phyloP scores from a whole-genome alignment of 2,888 invertebrate species.

The Frankliniella fusca region DNA sequence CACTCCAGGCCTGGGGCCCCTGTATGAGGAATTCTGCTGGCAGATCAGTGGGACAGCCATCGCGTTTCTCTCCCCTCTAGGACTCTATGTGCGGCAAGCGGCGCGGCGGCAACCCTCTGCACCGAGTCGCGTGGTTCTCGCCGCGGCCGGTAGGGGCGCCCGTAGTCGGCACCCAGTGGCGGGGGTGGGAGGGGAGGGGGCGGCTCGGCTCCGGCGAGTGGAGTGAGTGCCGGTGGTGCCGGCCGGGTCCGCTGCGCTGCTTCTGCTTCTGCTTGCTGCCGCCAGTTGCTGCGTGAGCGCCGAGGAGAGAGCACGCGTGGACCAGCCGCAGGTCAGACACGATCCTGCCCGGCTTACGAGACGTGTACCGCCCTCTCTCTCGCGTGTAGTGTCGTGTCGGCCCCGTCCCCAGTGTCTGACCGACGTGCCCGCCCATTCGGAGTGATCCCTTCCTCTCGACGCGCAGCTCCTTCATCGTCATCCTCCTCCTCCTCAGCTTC shows the following conservation, averaged over 20 bases:
- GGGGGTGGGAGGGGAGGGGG: too few relatives aligned
- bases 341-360: not conserved
- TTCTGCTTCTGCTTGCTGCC: not conserved
- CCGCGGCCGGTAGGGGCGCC: not conserved
- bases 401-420: not conserved
- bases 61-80: too few relatives aligned
- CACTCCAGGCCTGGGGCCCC: too few relatives aligned
- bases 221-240: not conserved
- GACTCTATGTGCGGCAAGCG: too few relatives aligned
- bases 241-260: not conserved
- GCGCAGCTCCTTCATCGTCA: not conserved
- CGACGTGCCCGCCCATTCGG: not conserved
- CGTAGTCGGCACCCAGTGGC: not conserved
- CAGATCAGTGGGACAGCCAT: too few relatives aligned
- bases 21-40: too few relatives aligned
- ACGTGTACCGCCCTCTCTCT: not conserved
- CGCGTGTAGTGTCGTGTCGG: not conserved
- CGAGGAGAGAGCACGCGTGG: not conserved
- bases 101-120: too few relatives aligned
- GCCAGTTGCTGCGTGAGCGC: constrained; percentile 15
- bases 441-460: too few relatives aligned
- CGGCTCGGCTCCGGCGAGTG: not conserved
- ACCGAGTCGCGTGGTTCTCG: not conserved
- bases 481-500: not conserved
- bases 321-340: not conserved